Evolutionary conservation across 2,113 vertebrate genomes (phyloP).

Genomic region (Phrynosoma platyrhinos): DNA sequence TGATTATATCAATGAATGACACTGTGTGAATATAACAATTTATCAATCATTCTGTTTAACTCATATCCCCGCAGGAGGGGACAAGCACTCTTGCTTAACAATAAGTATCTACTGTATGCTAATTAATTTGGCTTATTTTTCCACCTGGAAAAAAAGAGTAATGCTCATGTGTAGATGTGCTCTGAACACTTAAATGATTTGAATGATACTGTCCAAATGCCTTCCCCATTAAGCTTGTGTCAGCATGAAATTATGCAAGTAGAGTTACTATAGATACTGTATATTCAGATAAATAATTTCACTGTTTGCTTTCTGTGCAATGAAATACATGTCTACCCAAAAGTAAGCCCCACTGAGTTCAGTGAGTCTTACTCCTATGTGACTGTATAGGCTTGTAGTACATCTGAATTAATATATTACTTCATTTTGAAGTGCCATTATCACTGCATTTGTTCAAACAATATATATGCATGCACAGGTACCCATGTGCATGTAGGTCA

Average conservation of each 20-base stretch:
- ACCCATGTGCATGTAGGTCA: background rate
- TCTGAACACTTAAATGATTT: constrained; percentile 47
- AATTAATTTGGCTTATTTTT: constrained; percentile 77
- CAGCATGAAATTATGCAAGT: background rate
- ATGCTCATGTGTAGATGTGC: constrained; percentile 66
- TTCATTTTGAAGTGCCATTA: background rate
- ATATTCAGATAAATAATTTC: no score
- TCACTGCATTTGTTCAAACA: background rate
- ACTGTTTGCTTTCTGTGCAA: fast-evolving
- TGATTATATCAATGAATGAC: constrained; percentile 84
- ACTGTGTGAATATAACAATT: constrained; percentile 81
- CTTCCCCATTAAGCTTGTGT: background rate
- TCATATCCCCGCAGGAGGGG: constrained; percentile 75
- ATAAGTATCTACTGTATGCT: constrained; percentile 77
- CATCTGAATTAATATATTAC: background rate
- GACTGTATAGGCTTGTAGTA: no score
- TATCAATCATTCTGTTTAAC: constrained; percentile 85
- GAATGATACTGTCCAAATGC: constrained; percentile 36
- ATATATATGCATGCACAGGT: background rate
- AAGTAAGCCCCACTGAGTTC: background rate
- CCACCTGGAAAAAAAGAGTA: constrained; percentile 47
- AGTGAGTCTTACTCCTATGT: background rate
- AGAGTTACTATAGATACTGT: no score
- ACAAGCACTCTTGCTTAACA: constrained; percentile 76
- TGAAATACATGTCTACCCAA: background rate